These are phyloP conservation scores for Pristionchus arcanus DNA, from an alignment of 2,888 invertebrate species.

Conservation along the genomic window DNA sequence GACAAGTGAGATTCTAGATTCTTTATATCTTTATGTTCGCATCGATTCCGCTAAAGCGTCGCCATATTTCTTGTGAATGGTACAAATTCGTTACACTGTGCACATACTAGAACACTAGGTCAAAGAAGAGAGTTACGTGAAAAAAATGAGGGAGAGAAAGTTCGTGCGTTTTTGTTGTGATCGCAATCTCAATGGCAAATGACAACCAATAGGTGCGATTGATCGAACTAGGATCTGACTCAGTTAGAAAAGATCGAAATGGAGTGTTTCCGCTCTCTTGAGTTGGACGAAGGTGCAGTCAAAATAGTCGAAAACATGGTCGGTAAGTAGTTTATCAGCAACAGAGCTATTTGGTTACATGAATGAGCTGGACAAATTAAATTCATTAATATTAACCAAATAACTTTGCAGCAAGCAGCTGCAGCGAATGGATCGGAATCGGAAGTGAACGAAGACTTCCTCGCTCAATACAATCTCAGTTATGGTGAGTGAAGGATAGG, in stretches of 20 bases:
- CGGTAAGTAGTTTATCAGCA: background rate
- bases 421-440: slow-evolving; percentile 80
- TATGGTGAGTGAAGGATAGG: slow-evolving; percentile 82
- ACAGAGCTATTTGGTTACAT: background rate
- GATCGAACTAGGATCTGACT: background rate
- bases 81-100: background rate
- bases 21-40: background rate
- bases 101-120: background rate
- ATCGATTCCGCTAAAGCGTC: too few species aligned
- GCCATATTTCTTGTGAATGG: slow-evolving; percentile 26
- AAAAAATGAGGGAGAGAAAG: too few species aligned
- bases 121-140: too few species aligned
- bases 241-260: slow-evolving; percentile 2
- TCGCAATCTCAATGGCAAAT: too few species aligned
- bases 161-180: too few species aligned
- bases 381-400: too few species aligned
- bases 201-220: background rate
- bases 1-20: slow-evolving; percentile 4
- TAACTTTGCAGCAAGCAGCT: slow-evolving; percentile 1
- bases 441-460: slow-evolving; percentile 93
- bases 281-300: background rate
- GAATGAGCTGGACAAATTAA: background rate
- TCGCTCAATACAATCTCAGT: slow-evolving; percentile 94
- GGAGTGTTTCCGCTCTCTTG: background rate
- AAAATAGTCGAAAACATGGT: background rate